phyloP scores from a whole-genome alignment of 2,888 invertebrate genomes.

The Phoenoteleia sp. region DNA sequence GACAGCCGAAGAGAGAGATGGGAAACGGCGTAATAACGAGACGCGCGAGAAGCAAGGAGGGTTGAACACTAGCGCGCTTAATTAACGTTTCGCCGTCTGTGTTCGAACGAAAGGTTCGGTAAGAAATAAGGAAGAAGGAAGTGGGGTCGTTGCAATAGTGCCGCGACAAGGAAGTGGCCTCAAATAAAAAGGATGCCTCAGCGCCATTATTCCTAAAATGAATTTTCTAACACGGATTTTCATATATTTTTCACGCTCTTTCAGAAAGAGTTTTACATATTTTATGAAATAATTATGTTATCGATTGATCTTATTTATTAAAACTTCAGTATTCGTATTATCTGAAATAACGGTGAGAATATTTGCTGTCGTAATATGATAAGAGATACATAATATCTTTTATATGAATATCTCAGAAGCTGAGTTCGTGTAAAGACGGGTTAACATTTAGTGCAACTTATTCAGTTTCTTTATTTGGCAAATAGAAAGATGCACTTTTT shows the following conservation, averaged over 20 bases:
- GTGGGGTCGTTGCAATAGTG: not conserved
- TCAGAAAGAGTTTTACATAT: too few relatives aligned
- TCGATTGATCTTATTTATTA: too few relatives aligned
- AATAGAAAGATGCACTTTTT: too few relatives aligned
- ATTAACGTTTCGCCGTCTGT: slow-evolving; percentile 71
- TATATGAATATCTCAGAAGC: too few relatives aligned
- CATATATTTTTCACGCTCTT: slow-evolving; percentile 38
- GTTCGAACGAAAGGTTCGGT: slow-evolving; percentile 67
- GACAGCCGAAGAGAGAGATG: slow-evolving; percentile 12
- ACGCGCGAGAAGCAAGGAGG: slow-evolving; percentile 27
- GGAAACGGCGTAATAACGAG: slow-evolving; percentile 59
- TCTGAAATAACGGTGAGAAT: too few relatives aligned
- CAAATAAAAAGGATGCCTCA: slow-evolving; percentile 32
- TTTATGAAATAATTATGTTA: too few relatives aligned
- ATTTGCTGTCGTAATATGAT: too few relatives aligned
- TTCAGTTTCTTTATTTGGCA: too few relatives aligned
- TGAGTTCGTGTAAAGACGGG: too few relatives aligned
- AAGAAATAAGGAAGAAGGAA: slow-evolving; percentile 64
- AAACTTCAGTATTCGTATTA: too few relatives aligned
- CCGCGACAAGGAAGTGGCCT: slow-evolving; percentile 15
- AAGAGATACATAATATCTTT: too few relatives aligned
- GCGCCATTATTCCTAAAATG: slow-evolving; percentile 31
- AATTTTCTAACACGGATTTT: slow-evolving; percentile 12
- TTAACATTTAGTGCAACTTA: too few relatives aligned
- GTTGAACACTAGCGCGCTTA: slow-evolving; percentile 63